Conservation (phyloP, 2,888 invertebrate species). For the Malthinus seriepunctatus region DNA sequence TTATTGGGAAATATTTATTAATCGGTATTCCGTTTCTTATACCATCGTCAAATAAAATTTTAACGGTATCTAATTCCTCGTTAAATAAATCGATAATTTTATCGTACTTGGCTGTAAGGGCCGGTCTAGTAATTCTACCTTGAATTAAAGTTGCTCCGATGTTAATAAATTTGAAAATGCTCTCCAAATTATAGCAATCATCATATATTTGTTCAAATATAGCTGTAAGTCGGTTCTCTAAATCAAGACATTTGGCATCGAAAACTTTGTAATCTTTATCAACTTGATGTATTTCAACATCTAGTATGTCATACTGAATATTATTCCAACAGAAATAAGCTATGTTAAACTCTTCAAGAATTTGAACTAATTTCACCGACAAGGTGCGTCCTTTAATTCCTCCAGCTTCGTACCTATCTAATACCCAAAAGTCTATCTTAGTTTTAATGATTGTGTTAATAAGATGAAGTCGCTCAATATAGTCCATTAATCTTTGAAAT, state of each 20-base stretch:
- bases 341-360: conserved; percentile 48
- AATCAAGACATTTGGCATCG: conserved; percentile 64
- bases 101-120: conserved; percentile 70
- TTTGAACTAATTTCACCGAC: conserved; percentile 46
- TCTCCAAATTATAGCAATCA: conserved; percentile 72
- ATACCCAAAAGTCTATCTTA: conserved; percentile 79
- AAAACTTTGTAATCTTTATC: conserved; percentile 67
- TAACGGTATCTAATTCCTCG: conserved; percentile 66
- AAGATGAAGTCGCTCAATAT: conserved; percentile 65
- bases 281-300: conserved; percentile 70
- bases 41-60: conserved; percentile 65
- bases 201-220: conserved; percentile 80
- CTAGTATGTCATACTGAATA: conserved; percentile 75
- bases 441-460: conserved; percentile 74
- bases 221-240: conserved; percentile 78
- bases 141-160: conserved; percentile 69
- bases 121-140: conserved; percentile 72
- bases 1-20: conserved; percentile 73
- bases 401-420: conserved; percentile 71
- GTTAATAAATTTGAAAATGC: conserved; percentile 61
- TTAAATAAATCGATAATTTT: conserved; percentile 68
- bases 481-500: conserved; percentile 69
- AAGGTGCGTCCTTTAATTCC: conserved; percentile 50
- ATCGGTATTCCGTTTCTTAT: conserved; percentile 59
- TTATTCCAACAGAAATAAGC: conserved; percentile 55